A percentile compares a stretch with the other conserved stretches of the same genome.
phyloP scores from a whole-genome alignment of 2,113 vertebrate genomes.

The Petroica traversi region DNA sequence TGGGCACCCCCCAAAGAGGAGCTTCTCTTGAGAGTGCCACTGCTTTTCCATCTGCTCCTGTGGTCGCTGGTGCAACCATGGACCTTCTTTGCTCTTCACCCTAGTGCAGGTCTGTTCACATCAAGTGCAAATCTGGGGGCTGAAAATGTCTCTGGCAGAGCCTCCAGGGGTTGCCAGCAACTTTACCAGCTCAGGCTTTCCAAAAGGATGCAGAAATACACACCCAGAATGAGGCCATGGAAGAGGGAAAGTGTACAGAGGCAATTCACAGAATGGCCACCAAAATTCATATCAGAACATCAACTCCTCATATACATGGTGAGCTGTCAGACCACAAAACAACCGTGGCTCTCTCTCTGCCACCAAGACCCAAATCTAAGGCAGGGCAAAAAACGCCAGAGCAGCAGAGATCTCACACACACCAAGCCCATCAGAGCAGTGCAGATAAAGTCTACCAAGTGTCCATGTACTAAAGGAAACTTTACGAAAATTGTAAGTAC shows the following conservation, averaged over 20 bases:
- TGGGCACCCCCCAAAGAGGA: background rate
- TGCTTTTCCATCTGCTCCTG: background rate
- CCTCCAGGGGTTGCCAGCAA: background rate
- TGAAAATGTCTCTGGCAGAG: background rate
- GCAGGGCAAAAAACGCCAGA: background rate
- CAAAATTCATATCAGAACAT: background rate
- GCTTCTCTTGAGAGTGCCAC: background rate
- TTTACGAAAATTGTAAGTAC: background rate
- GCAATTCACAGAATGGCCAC: background rate
- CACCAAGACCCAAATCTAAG: background rate
- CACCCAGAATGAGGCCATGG: background rate
- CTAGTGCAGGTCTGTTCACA: rapidly evolving
- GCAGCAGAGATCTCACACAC: background rate
- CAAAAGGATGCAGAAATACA: background rate
- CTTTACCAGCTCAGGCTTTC: background rate
- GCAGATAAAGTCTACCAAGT: background rate
- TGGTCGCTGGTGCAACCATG: rapidly evolving
- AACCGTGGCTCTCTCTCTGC: background rate
- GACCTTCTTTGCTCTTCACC: background rate
- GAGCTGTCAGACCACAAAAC: background rate
- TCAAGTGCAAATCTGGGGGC: background rate
- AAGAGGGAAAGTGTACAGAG: background rate
- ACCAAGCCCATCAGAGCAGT: background rate
- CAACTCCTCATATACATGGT: background rate
- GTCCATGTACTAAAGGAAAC: background rate